These are phyloP conservation scores for Hyphantria cunea DNA, from an alignment of 1,140 invertebrate species.

Conservation along the genomic window DNA sequence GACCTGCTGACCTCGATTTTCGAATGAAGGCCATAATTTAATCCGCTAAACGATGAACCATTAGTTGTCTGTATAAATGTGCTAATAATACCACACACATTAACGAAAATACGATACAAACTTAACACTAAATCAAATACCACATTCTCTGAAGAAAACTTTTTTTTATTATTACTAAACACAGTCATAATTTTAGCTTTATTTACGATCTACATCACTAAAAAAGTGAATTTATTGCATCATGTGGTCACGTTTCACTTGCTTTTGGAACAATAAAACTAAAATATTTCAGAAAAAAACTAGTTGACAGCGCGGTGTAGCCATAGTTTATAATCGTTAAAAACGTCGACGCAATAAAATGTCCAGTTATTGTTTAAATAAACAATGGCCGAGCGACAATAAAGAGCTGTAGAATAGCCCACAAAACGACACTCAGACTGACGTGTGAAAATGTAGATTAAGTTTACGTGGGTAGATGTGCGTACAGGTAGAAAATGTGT, in stretches of 20 bases:
- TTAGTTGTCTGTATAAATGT: slow-evolving; percentile 14
- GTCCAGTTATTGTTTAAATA: slow-evolving; percentile 73
- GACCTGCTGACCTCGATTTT: background rate
- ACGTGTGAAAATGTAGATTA: slow-evolving; percentile 59
- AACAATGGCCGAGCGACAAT: slow-evolving; percentile 66
- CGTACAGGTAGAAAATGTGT: slow-evolving; percentile 8
- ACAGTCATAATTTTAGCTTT: slow-evolving; percentile 35
- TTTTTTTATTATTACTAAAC: slow-evolving; percentile 32
- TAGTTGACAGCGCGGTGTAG: slow-evolving; percentile 24
- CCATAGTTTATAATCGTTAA: slow-evolving; percentile 69
- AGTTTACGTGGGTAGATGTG: slow-evolving; percentile 1
- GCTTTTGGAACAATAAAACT: slow-evolving; percentile 44
- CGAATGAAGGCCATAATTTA: background rate
- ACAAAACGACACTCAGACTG: slow-evolving; percentile 54
- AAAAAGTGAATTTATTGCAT: slow-evolving; percentile 45
- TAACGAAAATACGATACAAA: slow-evolving; percentile 26
- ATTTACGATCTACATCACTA: slow-evolving; percentile 39
- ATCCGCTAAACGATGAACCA: background rate
- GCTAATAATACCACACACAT: slow-evolving; percentile 21
- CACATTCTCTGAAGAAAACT: slow-evolving; percentile 10
- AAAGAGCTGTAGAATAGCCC: slow-evolving; percentile 58
- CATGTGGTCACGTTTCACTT: slow-evolving; percentile 38
- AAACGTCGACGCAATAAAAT: slow-evolving; percentile 66
- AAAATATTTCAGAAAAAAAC: slow-evolving; percentile 28
- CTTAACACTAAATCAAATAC: slow-evolving; percentile 28